Evolutionary conservation across 2,113 vertebrate genomes (phyloP).

Genomic region (Acinonyx jubatus): DNA sequence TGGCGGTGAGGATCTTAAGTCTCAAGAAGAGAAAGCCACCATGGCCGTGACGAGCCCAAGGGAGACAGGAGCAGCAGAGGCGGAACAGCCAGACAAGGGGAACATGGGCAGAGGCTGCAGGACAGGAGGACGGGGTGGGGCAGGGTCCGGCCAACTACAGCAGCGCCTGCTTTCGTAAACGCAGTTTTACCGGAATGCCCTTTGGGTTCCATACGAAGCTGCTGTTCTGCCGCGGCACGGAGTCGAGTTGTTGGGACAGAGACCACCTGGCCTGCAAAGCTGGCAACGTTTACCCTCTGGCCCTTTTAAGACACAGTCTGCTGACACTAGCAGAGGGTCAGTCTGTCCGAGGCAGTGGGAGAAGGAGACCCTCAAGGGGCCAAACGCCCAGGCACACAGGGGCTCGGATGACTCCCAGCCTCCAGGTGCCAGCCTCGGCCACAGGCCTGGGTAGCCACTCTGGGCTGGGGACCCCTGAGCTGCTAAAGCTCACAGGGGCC

Average conservation of each 20-base stretch:
- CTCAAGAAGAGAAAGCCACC: background rate
- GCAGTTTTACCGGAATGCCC: background rate
- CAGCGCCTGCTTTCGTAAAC: background rate
- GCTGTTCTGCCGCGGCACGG: background rate
- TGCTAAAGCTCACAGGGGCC: background rate
- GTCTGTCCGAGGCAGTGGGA: background rate
- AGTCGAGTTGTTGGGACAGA: background rate
- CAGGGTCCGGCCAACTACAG: rapidly evolving
- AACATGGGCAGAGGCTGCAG: background rate
- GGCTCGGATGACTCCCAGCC: background rate
- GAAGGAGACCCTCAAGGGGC: background rate
- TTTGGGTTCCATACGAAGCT: background rate
- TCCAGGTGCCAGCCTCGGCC: background rate
- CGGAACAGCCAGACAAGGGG: too few species aligned
- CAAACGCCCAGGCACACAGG: background rate
- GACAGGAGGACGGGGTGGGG: background rate
- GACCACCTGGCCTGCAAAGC: background rate
- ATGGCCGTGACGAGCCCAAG: rapidly evolving
- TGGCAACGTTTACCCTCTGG: background rate
- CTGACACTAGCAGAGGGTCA: background rate
- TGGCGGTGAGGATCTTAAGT: background rate
- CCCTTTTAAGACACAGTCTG: background rate
- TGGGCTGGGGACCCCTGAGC: background rate
- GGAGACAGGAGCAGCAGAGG: background rate
- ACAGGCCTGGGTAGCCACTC: background rate